Percentiles rank a stretch among this genome's conserved stretches.
phyloP scores from a whole-genome alignment of 92 coral and sea anemone species.

The Anthopleura xanthogrammica region DNA sequence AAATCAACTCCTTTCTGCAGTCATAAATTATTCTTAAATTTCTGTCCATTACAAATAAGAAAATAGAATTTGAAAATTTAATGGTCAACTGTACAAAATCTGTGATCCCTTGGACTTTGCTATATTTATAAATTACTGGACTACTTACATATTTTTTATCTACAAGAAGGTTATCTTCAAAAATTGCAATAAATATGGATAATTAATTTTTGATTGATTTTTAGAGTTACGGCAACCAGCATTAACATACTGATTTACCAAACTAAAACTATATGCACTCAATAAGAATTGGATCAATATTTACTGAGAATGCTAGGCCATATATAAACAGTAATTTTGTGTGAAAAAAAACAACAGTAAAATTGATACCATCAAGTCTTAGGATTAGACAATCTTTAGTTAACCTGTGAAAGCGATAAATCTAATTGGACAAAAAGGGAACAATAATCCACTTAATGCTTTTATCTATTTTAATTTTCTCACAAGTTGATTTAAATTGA shows the following conservation, averaged over 20 bases:
- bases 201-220: neutral
- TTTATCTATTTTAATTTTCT: neutral
- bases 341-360: too few relatives aligned
- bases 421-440: neutral
- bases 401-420: neutral
- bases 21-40: slow-evolving; percentile 29
- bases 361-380: too few relatives aligned
- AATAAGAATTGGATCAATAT: too few relatives aligned
- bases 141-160: slow-evolving; percentile 11
- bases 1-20: slow-evolving; percentile 1
- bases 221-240: neutral
- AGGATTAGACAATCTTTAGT: neutral
- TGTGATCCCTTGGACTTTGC: neutral
- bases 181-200: slow-evolving; percentile 13
- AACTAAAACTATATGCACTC: too few relatives aligned
- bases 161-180: slow-evolving; percentile 24
- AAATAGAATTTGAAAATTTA: slow-evolving; percentile 21
- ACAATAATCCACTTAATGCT: too few relatives aligned
- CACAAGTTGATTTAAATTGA: neutral
- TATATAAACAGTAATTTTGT: too few relatives aligned
- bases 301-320: too few relatives aligned
- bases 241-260: too few relatives aligned
- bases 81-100: slow-evolving; percentile 22
- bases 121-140: slow-evolving; percentile 14
- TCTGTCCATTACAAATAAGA: slow-evolving; percentile 34